Percentiles rank a stretch among this genome's conserved stretches.
These are phyloP conservation scores for Stenopsyche tienmushanensis DNA, from an alignment of 1,140 invertebrate genomes.

Conservation along the genomic window DNA sequence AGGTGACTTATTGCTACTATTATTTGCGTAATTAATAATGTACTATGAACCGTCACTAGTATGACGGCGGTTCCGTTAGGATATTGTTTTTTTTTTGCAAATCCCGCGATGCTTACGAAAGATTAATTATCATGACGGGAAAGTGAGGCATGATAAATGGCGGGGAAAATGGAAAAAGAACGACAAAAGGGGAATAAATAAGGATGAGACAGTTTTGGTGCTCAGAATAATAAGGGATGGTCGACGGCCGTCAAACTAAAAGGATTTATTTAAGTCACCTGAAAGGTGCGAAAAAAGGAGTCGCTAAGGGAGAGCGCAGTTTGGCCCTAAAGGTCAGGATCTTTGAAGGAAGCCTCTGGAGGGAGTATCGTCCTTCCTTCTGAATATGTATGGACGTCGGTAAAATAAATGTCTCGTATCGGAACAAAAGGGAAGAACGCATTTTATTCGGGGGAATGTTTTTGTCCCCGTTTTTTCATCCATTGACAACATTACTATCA, in stretches of 20 bases:
- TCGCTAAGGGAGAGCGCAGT: not conserved
- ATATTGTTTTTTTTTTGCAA: conserved; percentile 20
- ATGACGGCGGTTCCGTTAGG: conserved; percentile 6
- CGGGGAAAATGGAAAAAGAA: conserved; percentile 20
- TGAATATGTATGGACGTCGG: conserved; percentile 14
- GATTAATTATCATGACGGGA: conserved; percentile 20
- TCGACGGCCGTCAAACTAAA: conserved; percentile 14
- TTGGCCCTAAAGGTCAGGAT: not conserved
- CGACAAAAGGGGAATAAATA: conserved; percentile 18
- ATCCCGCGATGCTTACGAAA: not conserved
- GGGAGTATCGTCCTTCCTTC: too few species aligned
- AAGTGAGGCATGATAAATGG: conserved; percentile 10
- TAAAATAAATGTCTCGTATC: conserved; percentile 15
- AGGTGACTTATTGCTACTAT: too few species aligned
- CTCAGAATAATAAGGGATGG: conserved; percentile 14
- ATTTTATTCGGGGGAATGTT: not conserved
- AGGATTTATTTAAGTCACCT: conserved; percentile 29
- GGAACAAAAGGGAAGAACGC: not conserved
- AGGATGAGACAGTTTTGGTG: not conserved
- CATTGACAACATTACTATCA: too few species aligned
- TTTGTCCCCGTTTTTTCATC: too few species aligned
- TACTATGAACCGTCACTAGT: conserved; percentile 1
- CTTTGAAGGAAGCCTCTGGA: not conserved
- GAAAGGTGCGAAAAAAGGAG: conserved; percentile 14
- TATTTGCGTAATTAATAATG: not conserved